Base-by-base conservation (phyloP, 2,888 invertebrate species). In the Zygogramma bicolorata region DNA sequence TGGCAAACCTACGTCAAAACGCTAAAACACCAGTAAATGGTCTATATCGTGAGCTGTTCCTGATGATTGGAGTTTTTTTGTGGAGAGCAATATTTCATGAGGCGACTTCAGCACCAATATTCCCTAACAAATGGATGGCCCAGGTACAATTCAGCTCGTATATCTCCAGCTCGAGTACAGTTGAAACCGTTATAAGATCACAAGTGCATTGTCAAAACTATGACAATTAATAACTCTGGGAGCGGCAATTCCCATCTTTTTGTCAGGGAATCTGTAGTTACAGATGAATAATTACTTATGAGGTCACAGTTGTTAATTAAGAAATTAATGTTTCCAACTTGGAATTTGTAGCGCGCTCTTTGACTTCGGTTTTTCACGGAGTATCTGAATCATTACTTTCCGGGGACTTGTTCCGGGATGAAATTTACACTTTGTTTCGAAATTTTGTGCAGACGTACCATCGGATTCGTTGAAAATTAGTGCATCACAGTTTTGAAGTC, bases 241-340 rank as follows among this genome's bases (percentile, higher is more conserved):
- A 77, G 79, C 78, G 77, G 80, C 78, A 81, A 81, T 78, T 81
- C 80, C 82, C 46, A 63, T 63, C 63, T 63, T 81, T 82, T 82
- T 82, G 79, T 78, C 74, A 75, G 74, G 67, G 73, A 79, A 80
- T 82, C 80, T 80, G 80, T 76, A 80, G 82, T 81, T 84, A 82
- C 84, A 85, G 84, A 85, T 84, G 84, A 85, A 84, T 84, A 85
- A 85, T 85, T 85, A 85, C 83, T 85, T 85, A 85, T 84, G 82
- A 84, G 84, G 84, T 85, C 84, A 82, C 85, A 85, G 85, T 85
- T 85, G 85, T 85, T 86, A 86, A 86, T 86, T 86, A 86, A 84
- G 86, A 85, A 86, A 86, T 86, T 85, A 84, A 84, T 84, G 84
- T 79, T 80, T 80, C 80, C 73, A 82, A 83, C 81, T 83, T 81